Conservation (phyloP, 2,113 vertebrate species). For the Semicossyphus pulcher region DNA sequence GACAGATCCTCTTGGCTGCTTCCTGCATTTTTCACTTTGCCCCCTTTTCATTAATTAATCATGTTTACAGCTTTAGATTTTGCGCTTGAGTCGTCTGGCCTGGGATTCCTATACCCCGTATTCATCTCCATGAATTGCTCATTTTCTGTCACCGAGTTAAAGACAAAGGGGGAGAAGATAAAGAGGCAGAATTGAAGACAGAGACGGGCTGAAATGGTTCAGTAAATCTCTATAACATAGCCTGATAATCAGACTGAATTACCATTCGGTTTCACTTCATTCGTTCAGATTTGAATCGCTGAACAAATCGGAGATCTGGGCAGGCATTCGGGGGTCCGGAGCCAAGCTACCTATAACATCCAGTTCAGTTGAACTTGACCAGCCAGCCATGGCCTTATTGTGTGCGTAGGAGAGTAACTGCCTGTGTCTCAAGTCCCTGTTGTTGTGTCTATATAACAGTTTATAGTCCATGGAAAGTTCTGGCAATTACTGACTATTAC, state of each 20-base stretch:
- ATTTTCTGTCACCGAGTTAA: slow-evolving; percentile 34
- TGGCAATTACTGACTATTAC: background rate
- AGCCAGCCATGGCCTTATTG: slow-evolving; percentile 38
- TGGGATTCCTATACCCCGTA: slow-evolving; percentile 16
- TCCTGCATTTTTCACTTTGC: slow-evolving; percentile 9
- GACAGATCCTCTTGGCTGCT: background rate
- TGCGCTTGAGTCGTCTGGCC: slow-evolving; percentile 8
- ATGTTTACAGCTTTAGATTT: slow-evolving; percentile 44
- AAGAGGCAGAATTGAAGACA: slow-evolving; percentile 18
- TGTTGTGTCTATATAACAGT: slow-evolving; percentile 4
- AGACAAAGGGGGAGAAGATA: slow-evolving; percentile 43
- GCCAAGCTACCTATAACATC: slow-evolving; percentile 5
- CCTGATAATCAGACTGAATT: slow-evolving; percentile 49
- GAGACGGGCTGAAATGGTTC: slow-evolving; percentile 41
- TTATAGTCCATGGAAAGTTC: background rate
- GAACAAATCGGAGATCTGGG: slow-evolving; percentile 37
- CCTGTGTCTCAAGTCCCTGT: background rate
- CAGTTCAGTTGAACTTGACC: slow-evolving; percentile 37
- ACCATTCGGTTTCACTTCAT: slow-evolving; percentile 39
- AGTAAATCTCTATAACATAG: slow-evolving; percentile 39
- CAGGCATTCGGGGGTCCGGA: slow-evolving; percentile 27
- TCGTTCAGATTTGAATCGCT: slow-evolving; percentile 31
- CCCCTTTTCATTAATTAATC: slow-evolving; percentile 28
- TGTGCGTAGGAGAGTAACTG: slow-evolving; percentile 25
- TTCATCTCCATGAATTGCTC: slow-evolving; percentile 23